phyloP scores from a whole-genome alignment of 1,140 invertebrate genomes.

The Dendroctonus ponderosae region DNA sequence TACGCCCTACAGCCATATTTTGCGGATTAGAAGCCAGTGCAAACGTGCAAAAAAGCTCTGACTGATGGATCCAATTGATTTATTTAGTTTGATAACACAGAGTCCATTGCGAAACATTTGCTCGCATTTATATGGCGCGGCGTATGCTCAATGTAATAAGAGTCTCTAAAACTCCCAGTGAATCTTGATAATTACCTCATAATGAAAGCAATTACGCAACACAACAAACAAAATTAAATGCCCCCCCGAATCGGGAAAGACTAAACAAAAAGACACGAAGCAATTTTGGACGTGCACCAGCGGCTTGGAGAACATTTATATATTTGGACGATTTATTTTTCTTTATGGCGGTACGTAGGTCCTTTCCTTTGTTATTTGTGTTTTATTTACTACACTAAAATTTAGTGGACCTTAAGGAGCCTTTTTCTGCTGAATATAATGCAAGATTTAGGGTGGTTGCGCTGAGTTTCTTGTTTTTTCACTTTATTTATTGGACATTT shows the following conservation, averaged over 20 bases:
- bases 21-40: too few relatives aligned
- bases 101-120: too few relatives aligned
- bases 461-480: too few relatives aligned
- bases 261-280: constrained; percentile 20
- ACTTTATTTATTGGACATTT: too few relatives aligned
- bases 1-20: too few relatives aligned
- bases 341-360: constrained; percentile 21
- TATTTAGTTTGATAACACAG: too few relatives aligned
- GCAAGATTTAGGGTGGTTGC: constrained; percentile 8
- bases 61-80: too few relatives aligned
- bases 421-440: constrained; percentile 18
- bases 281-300: constrained; percentile 26
- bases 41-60: too few relatives aligned
- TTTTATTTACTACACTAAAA: constrained; percentile 32
- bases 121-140: too few relatives aligned
- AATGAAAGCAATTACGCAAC: constrained; percentile 26
- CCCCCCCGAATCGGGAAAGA: constrained; percentile 5
- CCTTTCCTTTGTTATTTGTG: constrained; percentile 17
- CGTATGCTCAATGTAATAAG: not conserved
- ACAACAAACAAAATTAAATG: constrained; percentile 31
- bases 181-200: constrained; percentile 30
- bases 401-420: constrained; percentile 30
- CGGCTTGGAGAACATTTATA: constrained; percentile 28
- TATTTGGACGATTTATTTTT: constrained; percentile 33
- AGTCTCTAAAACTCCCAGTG: constrained; percentile 7